Evolutionary conservation across 2,797 vertebrate species (phyloP).

Genomic region (Manis javanica): DNA sequence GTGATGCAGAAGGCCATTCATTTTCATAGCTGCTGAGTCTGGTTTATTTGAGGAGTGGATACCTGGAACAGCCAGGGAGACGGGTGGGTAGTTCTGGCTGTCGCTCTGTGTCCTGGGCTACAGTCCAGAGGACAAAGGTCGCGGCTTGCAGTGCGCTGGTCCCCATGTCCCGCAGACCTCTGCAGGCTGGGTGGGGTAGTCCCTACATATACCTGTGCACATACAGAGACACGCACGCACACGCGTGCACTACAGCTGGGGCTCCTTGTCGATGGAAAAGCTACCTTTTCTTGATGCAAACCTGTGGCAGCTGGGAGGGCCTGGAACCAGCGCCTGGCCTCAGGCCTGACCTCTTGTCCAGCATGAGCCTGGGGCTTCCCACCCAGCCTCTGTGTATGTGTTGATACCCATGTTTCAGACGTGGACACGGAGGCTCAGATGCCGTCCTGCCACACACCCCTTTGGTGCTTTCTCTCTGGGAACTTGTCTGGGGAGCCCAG

Average conservation of each 20-base stretch:
- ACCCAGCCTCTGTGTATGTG: neutral
- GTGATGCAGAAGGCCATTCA: neutral
- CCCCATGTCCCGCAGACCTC: neutral
- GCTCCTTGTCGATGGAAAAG: neutral
- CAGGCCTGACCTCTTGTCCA: neutral
- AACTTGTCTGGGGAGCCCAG: neutral
- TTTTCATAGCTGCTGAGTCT: neutral
- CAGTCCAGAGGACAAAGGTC: neutral
- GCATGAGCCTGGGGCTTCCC: accelerated
- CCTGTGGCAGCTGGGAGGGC: neutral
- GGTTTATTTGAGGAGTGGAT: neutral
- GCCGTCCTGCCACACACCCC: neutral
- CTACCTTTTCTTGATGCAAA: neutral
- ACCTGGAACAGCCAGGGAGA: neutral
- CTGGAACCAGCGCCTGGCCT: neutral
- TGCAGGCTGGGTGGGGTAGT: too few species aligned
- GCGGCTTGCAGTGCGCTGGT: neutral
- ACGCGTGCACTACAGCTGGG: neutral
- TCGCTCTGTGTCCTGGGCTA: neutral
- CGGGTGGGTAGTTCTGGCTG: accelerated
- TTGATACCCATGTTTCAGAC: neutral
- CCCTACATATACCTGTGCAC: accelerated
- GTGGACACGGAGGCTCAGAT: neutral
- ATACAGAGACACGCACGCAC: neutral
- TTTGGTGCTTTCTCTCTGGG: neutral